Base-by-base conservation (phyloP, 2,113 vertebrate species). In the Epinephelus fuscoguttatus region DNA sequence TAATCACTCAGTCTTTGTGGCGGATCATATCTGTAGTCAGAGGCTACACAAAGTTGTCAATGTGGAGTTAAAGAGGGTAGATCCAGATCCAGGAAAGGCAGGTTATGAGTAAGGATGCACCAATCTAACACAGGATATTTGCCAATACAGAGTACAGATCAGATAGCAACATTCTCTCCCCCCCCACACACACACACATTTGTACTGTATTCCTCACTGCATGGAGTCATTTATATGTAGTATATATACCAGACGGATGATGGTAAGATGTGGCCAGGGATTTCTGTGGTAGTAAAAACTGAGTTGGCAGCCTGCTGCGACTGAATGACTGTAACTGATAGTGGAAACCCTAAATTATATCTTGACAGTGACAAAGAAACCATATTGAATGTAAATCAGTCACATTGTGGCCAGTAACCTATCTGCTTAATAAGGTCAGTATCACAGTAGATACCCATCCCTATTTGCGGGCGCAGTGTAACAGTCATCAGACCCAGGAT, bases 1-100 rank as follows among this genome's bases (percentile, higher is more conserved):
- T 89, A 82, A 81, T 89, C 69, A 78, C 78, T 85, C 74, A 45
- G 82, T 85, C 80, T 78, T 81, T 70, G 75, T 70, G 70, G 61
- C 27, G 76, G 78, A 87, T 82, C 50, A 49, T 77, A 78, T 73
- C 69, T 83, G 72, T 68, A 75, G 67, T 82, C 67, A 75, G 70
- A 23, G 23, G 78, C 70, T 37, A 59, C 69, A 81, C 17, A 78
- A 62, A 78, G 76, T 68, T 81, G 42, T 59, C 79, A 78, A 75
- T 78, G 70, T 75, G 57, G 50, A n/a, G 59, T 68, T 77, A 69
- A 81, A 84, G 60, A 47, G 55, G 18, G 25, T 45, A 23, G 70
- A 50, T 81, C 50, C 3, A 56, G 40, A 47, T 57, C 57, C 55
- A 79, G 53, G 52, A 70, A 77, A 67, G 50, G 50, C 27, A 70